Evolutionary conservation across 1,140 invertebrate genomes (phyloP).

Genomic region (Helicoverpa zea): DNA sequence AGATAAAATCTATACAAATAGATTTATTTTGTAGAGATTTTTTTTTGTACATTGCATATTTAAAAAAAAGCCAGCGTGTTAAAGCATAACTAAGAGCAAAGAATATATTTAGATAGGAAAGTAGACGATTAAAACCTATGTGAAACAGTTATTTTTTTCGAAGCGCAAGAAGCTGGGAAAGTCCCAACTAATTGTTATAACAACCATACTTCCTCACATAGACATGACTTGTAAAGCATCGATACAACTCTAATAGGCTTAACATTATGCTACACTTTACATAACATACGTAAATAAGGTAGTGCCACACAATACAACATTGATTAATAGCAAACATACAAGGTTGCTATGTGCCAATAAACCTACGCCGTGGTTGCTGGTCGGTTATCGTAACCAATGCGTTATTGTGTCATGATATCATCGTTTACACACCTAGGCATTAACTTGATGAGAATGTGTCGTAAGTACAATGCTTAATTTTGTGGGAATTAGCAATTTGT

Average conservation of each 20-base stretch:
- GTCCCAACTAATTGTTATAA: too few relatives aligned
- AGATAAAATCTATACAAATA: too few relatives aligned
- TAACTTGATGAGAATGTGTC: background rate
- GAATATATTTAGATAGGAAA: too few relatives aligned
- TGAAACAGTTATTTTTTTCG: too few relatives aligned
- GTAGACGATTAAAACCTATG: too few relatives aligned
- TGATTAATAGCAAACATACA: background rate
- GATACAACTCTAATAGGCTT: background rate
- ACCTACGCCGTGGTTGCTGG: background rate
- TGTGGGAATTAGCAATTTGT: background rate
- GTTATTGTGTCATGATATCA: conserved; percentile 41
- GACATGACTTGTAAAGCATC: too few relatives aligned
- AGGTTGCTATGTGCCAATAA: conserved; percentile 28
- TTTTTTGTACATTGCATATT: too few relatives aligned
- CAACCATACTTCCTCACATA: too few relatives aligned
- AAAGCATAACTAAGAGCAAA: too few relatives aligned
- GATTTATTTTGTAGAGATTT: too few relatives aligned
- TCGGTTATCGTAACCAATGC: background rate
- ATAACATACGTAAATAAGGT: background rate
- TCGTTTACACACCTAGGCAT: conserved; percentile 15
- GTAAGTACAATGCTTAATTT: background rate
- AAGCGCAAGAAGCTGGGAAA: too few relatives aligned
- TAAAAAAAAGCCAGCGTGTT: too few relatives aligned
- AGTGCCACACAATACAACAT: background rate
- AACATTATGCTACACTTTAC: background rate